Base-by-base conservation (phyloP, 2,888 invertebrate genomes). In the Synanthedon andrenaeformis region DNA sequence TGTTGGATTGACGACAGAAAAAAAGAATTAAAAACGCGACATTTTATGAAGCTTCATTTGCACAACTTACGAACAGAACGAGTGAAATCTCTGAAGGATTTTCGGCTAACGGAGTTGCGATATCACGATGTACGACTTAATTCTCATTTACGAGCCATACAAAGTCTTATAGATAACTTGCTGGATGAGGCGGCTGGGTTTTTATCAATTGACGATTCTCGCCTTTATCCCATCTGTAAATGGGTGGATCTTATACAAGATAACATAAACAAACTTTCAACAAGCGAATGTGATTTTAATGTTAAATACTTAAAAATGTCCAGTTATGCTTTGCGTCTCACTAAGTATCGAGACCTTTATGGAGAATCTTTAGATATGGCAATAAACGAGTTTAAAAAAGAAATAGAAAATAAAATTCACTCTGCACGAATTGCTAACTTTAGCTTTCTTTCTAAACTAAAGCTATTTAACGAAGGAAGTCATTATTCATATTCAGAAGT, bases 391-490 rank as follows among this genome's bases (percentile, higher is more conserved):
- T 73, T 62, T 56, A 81, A 74, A 54, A 64, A 56, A 23, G 56
- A 64, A n/a, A 52, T 78, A 0, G 69, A 76, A 35, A 59, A 72
- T 19, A 63, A 70, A n/a, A 58, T 82, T 51, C 84, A 85, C 58
- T 71, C 72, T 48, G 81, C 69, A 10, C 70, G 82, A n/a, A 72
- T 82, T 42, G 72, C 82, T 0, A 84, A 82, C 57, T 65, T 79
- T n/a, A 66, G 74, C 10, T 79, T 78, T 52, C 60, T 81, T 56
- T 64, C 74, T 5, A 64, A 73, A 42, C 61, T 85, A 3, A 72
- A 66, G 52, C 58, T 84, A 56, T 76, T 77, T 13, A 60, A 57
- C 55, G 79, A 84, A 64, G 79, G 77, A 41, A 84, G 85, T 5
- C 60, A 61, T 1, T 84, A 76, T 58, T 66, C 79, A 3, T 64